Conservation (phyloP, 2,113 vertebrate species). For the Aptenodytes forsteri region DNA sequence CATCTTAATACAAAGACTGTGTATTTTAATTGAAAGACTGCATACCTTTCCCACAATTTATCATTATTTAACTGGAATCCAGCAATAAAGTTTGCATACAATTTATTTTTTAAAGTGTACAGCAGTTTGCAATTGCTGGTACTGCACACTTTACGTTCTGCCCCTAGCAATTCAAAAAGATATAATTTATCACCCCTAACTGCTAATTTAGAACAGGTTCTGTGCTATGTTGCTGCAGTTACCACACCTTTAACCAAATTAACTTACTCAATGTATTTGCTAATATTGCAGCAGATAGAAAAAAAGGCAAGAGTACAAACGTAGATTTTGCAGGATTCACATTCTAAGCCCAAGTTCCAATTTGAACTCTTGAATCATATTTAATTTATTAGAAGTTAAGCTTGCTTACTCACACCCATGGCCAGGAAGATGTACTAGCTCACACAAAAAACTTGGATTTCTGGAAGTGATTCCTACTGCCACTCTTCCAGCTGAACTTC, state of each 20-base stretch:
- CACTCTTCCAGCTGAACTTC: neutral
- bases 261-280: neutral
- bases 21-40: neutral
- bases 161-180: neutral
- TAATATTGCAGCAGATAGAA: neutral
- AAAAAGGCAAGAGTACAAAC: neutral
- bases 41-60: neutral
- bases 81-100: neutral
- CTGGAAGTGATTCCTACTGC: neutral
- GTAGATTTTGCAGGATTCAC: neutral
- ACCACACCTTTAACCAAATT: neutral
- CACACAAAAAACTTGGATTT: neutral
- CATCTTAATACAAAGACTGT: neutral
- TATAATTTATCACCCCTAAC: neutral
- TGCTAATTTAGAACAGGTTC: neutral
- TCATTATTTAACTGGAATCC: neutral
- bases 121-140: neutral
- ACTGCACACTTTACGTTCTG: neutral
- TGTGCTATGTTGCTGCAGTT: neutral
- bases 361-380: neutral
- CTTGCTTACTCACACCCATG: neutral
- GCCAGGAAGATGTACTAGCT: neutral
- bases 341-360: neutral
- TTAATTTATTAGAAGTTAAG: neutral
- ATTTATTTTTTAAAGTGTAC: neutral